Conservation (phyloP, 2,797 vertebrate genomes). For the Silurus aristotelis region DNA sequence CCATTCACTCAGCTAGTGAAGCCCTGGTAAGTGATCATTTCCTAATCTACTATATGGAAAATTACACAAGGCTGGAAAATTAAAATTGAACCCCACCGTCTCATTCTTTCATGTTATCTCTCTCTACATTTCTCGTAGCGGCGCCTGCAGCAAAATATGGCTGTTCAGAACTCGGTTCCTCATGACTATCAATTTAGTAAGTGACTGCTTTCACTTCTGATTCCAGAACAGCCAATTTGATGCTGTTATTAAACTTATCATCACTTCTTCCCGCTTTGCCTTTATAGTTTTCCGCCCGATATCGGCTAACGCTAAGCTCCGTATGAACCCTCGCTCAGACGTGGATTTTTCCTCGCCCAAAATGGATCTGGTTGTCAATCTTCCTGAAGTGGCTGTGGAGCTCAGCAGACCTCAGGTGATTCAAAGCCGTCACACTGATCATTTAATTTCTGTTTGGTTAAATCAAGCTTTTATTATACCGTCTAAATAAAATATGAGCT, state of each 20-base stretch:
- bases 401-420: slow-evolving; percentile 91
- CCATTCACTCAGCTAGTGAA: slow-evolving; percentile 76
- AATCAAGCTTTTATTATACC: neutral
- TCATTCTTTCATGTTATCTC: neutral
- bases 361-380: slow-evolving; percentile 87
- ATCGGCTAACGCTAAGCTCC: slow-evolving; percentile 90
- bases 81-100: neutral
- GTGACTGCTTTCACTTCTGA: neutral
- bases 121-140: slow-evolving; percentile 63
- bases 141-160: slow-evolving; percentile 83
- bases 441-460: neutral
- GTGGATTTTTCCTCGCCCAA: slow-evolving; percentile 93
- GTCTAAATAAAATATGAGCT: neutral
- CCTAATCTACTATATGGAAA: neutral
- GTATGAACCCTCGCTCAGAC: slow-evolving; percentile 94
- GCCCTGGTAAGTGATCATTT: slow-evolving; percentile 83
- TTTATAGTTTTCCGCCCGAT: slow-evolving; percentile 91
- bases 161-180: slow-evolving; percentile 68
- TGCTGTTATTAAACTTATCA: neutral
- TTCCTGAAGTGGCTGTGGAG: slow-evolving; percentile 89
- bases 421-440: neutral
- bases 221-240: neutral
- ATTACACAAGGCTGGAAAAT: neutral
- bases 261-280: slow-evolving; percentile 14
- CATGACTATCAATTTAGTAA: slow-evolving; percentile 68